Base-by-base conservation (phyloP, 2,113 vertebrate genomes). In the Hiodon tergisus region DNA sequence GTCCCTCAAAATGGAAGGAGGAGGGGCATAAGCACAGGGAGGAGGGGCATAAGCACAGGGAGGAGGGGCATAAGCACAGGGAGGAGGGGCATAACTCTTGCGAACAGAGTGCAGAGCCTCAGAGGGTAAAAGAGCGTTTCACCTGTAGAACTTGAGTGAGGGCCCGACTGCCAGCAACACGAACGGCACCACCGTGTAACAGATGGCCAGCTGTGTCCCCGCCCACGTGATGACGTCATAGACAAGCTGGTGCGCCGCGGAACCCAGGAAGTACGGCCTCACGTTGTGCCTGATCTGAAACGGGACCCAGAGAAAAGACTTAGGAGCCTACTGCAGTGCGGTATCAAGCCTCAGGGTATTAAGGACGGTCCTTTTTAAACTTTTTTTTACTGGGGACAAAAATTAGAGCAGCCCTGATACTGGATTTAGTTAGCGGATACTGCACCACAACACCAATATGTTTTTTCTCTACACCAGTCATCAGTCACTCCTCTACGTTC, bases 101-200 rank as follows among this genome's bases (percentile, higher is more conserved):
- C 9, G 1, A 13, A n/a, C 6, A 57, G 11, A 57, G 6, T 4
- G 4, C 4, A 8, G 55, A 11, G 11, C 58, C 13, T 63, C 58
- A 9, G 3, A 14, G 6, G 61, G 16, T 11, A 13, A 11, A 4
- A 2, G 67, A 50, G 50, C 16, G 60, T 60, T 91, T 90, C 84
- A 98, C 97, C 94, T 95, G 89, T 96, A 99, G 86, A 99, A 99
- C 78, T 85, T 90, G 46, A 98, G 81, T 0, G 97, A 98, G 0
- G 94, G 92, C 80, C 92, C 94, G 69, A 99, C 84, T 50, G 96
- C 92, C 13, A 98, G 93, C 72, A 98, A 88, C 55, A 99, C 97
- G 76, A 99, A 99, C 0, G 97, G 97, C 67, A 94, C 95, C 0
- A 99, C 97, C 4, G 95, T 99, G 85, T 99, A 99, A 85, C 95